These are phyloP conservation scores for Leucoraja ocellata DNA, from an alignment of 2,797 vertebrate genomes.

Conservation along the genomic window DNA sequence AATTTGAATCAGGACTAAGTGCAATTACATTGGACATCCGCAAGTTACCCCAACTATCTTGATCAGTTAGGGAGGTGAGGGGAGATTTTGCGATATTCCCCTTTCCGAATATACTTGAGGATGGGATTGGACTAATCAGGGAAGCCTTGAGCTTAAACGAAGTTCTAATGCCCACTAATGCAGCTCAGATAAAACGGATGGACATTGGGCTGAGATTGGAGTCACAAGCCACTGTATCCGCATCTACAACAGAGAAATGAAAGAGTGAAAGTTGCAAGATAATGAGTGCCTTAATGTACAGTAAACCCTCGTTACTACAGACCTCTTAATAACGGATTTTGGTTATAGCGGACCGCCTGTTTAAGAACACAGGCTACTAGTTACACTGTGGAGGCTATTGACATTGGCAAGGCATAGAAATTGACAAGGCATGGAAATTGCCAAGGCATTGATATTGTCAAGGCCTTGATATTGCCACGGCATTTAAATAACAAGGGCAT, in stretches of 20 bases:
- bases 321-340: too few species aligned
- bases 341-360: too few species aligned
- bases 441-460: too few species aligned
- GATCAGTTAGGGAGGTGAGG: too few species aligned
- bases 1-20: neutral
- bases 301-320: too few species aligned
- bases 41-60: neutral
- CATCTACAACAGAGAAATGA: neutral
- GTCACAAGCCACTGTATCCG: neutral
- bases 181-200: neutral
- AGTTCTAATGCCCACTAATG: neutral
- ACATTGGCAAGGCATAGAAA: too few species aligned
- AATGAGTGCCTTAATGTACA: neutral
- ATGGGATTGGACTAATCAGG: neutral
- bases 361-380: too few species aligned
- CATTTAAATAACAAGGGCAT: too few species aligned
- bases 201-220: neutral
- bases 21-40: neutral
- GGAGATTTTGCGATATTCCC: neutral
- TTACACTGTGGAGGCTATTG: too few species aligned
- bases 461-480: too few species aligned
- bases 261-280: neutral
- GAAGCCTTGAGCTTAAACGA: constrained; percentile 7
- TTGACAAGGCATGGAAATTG: too few species aligned
- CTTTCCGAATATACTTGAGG: neutral